Base-by-base conservation (phyloP, 2,113 vertebrate species). In the Nothoprocta pentlandii region DNA sequence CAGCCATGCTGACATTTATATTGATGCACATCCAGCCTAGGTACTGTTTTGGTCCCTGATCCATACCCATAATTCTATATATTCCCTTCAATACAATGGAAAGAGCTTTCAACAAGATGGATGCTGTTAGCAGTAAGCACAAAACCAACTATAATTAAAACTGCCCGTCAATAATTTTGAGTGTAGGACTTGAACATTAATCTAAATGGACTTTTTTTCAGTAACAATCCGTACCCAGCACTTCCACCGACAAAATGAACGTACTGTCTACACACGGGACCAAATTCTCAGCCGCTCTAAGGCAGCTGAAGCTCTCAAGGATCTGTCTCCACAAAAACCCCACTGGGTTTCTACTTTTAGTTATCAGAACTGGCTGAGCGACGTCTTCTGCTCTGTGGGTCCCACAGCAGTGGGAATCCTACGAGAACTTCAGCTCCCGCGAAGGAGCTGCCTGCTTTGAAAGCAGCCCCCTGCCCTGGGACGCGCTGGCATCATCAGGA, bases 111-210 rank as follows among this genome's bases (percentile, higher is more conserved):
- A 84, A 42, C 2, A 34, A 84, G 62, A 82, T 42, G 80, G 62
- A 92, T 46, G 46, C 66, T 77, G 44, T 23, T 54, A 79, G 21
- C 21, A 90, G 69, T 9, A 53, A 32, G 41, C 90, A 76, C 42
- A 87, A 95, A 93, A 25, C n/a, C 73, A 77, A 46, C 77, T 21
- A 13, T 58, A 88, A 94, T 92, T 92, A 87, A 95, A 95, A 95
- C 69, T 4, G 64, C 32, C 80, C 68, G 73, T 86, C 80, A 67
- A 79, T 81, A 67, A 67, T 69, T 39, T 67, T 69, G 74, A 92
- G 67, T 15, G 54, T 68, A 70, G 70, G 49, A 90, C 68, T 68
- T 58, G 75, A 75, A 66, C 58, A 26, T 70, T 62, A 49, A 88
- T 49, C 66, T 81, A 66, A 66, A 9, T 0, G 0, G 53, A 53